Evolutionary conservation across 2,888 invertebrate genomes (phyloP).

Genomic region (Myopa testacea): DNA sequence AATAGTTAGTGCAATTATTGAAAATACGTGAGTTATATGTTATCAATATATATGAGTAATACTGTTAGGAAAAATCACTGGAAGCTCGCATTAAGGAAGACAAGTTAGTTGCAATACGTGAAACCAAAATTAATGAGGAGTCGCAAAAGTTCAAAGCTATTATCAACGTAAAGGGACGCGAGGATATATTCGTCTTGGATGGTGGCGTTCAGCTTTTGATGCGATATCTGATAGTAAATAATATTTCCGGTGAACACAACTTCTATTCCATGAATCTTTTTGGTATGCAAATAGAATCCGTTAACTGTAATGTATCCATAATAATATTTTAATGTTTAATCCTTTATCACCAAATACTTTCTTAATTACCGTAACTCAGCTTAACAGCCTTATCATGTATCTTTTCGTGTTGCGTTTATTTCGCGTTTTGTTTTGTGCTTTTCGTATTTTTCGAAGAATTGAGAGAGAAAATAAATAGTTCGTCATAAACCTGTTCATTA

Average conservation of each 20-base stretch:
- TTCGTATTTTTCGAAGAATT: too few species aligned
- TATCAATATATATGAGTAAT: neutral
- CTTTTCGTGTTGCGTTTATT: too few species aligned
- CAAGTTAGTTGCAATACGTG: slow-evolving; percentile 55
- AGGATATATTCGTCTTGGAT: slow-evolving; percentile 59
- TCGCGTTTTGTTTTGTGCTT: too few species aligned
- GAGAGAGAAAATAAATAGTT: too few species aligned
- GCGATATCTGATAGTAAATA: slow-evolving; percentile 58
- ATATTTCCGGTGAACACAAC: slow-evolving; percentile 56
- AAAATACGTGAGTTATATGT: neutral
- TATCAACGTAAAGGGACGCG: slow-evolving; percentile 59
- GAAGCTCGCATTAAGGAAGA: slow-evolving; percentile 57
- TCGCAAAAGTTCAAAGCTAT: slow-evolving; percentile 57
- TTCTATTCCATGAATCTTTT: slow-evolving; percentile 60
- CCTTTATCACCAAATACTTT: too few species aligned
- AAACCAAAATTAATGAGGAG: slow-evolving; percentile 58
- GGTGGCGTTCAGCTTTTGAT: slow-evolving; percentile 62
- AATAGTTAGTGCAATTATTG: slow-evolving; percentile 46
- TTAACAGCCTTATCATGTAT: too few species aligned
- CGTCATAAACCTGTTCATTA: too few species aligned
- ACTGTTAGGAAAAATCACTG: slow-evolving; percentile 53
- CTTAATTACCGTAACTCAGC: too few species aligned
- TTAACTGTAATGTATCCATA: neutral
- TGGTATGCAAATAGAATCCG: slow-evolving; percentile 48
- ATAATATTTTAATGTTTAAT: neutral